Conservation (phyloP, 2,888 invertebrate genomes). For the Buathra laborator region DNA sequence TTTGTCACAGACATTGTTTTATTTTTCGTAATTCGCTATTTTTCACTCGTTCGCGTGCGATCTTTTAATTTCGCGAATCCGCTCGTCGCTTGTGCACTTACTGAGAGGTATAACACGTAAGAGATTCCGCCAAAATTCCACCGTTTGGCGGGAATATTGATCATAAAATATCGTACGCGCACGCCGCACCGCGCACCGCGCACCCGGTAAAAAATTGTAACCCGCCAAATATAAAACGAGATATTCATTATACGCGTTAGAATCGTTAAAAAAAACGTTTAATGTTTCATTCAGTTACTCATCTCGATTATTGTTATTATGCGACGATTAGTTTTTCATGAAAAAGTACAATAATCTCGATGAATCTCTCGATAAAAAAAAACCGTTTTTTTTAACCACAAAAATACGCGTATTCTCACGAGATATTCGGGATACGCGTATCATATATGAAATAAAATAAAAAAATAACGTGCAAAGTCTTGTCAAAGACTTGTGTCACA, state of each 20-base stretch:
- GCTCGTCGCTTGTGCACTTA: background rate
- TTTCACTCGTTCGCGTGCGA: background rate
- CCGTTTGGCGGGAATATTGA: background rate
- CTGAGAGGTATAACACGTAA: background rate
- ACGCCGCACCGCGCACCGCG: no score
- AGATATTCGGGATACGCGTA: constrained; percentile 12
- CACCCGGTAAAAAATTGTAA: background rate
- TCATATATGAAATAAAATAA: constrained; percentile 59
- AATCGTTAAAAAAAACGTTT: no score
- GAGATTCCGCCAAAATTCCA: background rate
- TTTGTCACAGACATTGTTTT: constrained; percentile 8
- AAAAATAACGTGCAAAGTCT: constrained; percentile 66
- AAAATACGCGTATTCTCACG: no score
- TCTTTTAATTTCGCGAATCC: background rate
- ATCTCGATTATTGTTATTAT: no score
- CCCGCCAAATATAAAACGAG: background rate
- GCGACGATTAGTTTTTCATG: no score
- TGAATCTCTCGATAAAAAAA: no score
- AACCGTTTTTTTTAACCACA: no score
- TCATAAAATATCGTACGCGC: background rate
- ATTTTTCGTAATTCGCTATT: background rate
- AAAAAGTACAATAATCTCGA: no score
- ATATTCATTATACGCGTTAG: no score
- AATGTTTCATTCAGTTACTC: no score
- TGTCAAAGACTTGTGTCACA: constrained; percentile 54